phyloP scores from a whole-genome alignment of 2,113 vertebrate genomes.

The Pycnonotus jocosus region DNA sequence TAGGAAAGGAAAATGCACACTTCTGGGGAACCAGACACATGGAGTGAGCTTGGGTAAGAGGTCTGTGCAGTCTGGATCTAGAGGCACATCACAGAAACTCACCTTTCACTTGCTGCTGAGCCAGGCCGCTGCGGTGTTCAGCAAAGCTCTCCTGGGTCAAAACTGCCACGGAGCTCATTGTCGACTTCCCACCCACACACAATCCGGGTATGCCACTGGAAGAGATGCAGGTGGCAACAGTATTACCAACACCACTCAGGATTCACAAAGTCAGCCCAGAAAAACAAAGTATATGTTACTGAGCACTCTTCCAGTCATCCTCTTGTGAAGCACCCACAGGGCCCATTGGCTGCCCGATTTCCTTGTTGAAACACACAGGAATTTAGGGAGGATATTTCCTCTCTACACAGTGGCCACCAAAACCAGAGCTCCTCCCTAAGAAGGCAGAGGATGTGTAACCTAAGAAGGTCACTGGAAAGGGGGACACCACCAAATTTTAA shows the following conservation, averaged over 20 bases:
- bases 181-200: slow-evolving; percentile 89
- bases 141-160: slow-evolving; percentile 99
- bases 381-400: background rate
- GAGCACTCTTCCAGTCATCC: background rate
- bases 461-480: background rate
- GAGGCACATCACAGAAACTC: background rate
- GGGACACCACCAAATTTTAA: background rate
- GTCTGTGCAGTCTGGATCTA: background rate
- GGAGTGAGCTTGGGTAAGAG: background rate
- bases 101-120: slow-evolving; percentile 90
- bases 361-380: background rate
- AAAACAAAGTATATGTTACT: background rate
- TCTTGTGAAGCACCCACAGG: background rate
- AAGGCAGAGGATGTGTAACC: background rate
- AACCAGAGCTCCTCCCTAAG: background rate
- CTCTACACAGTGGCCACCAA: background rate
- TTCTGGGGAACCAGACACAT: background rate
- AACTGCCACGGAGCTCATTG: slow-evolving; percentile 99
- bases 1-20: background rate
- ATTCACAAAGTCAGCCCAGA: background rate
- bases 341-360: background rate
- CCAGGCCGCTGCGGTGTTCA: slow-evolving; percentile 94
- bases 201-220: slow-evolving; percentile 92
- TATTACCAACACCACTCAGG: background rate
- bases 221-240: background rate